These are phyloP conservation scores for Lipotes vexillifer DNA, from an alignment of 2,113 vertebrate genomes.

Conservation along the genomic window DNA sequence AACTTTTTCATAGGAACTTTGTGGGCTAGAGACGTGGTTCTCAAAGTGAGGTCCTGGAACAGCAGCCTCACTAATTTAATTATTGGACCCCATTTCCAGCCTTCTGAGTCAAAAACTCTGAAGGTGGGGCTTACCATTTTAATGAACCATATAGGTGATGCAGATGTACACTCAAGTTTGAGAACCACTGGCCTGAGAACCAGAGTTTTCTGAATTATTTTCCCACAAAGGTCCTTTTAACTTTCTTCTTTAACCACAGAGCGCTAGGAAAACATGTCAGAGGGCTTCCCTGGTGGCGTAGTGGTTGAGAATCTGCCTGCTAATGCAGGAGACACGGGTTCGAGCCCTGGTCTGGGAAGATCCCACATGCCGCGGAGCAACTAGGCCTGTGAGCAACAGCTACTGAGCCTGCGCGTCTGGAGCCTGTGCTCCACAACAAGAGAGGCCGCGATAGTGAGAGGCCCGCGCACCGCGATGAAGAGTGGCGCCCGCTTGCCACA, in stretches of 20 bases:
- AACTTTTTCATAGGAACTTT: background rate
- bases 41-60: background rate
- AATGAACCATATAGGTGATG: background rate
- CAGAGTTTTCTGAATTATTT: background rate
- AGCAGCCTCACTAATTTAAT: background rate
- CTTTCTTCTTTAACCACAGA: background rate
- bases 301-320: too few relatives aligned
- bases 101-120: background rate
- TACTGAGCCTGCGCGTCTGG: too few relatives aligned
- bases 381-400: too few relatives aligned
- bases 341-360: too few relatives aligned
- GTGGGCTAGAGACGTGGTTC: background rate
- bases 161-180: accelerated
- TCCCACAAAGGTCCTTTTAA: background rate
- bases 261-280: background rate
- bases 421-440: too few relatives aligned
- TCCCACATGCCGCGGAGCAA: too few relatives aligned
- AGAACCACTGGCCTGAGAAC: background rate
- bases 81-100: background rate
- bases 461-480: too few relatives aligned
- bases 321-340: too few relatives aligned
- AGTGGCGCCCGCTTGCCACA: too few relatives aligned
- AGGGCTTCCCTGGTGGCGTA: too few relatives aligned
- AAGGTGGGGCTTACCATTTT: background rate
- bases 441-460: too few relatives aligned